Conservation (phyloP, 2,113 vertebrate genomes). For the Myiagra hebetior region DNA sequence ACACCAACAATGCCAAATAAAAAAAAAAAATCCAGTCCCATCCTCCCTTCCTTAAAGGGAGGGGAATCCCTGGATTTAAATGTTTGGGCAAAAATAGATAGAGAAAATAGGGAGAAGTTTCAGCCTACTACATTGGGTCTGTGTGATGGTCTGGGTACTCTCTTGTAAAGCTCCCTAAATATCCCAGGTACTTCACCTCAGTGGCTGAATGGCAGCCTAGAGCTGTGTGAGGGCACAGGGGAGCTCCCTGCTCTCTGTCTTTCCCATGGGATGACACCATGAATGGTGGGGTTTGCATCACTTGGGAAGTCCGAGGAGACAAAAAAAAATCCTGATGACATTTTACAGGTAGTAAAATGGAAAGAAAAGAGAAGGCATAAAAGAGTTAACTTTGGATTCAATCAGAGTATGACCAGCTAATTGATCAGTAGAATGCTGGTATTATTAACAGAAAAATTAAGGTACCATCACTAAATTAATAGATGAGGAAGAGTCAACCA, state of each 20-base stretch:
- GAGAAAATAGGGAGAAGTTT: neutral
- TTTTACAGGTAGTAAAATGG: neutral
- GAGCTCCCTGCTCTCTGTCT: neutral
- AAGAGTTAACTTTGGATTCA: neutral
- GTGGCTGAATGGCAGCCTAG: neutral
- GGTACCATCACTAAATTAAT: neutral
- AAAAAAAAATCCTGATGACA: neutral
- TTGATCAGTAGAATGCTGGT: neutral
- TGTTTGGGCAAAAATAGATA: neutral
- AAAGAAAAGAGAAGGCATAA: neutral
- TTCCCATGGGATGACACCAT: too few relatives aligned
- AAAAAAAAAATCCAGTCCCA: neutral
- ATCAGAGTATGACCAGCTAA: neutral
- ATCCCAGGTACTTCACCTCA: neutral
- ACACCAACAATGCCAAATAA: rapidly evolving
- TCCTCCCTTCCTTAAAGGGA: neutral
- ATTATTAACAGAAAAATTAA: neutral
- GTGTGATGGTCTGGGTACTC: neutral
- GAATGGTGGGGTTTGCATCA: neutral
- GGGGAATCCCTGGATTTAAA: neutral
- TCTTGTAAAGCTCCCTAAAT: neutral
- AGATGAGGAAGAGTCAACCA: neutral
- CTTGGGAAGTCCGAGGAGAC: neutral
- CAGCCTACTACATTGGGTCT: neutral
- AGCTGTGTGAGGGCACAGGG: neutral